Conservation (phyloP, 2,113 vertebrate species). For the Ploceus nigricollis region DNA sequence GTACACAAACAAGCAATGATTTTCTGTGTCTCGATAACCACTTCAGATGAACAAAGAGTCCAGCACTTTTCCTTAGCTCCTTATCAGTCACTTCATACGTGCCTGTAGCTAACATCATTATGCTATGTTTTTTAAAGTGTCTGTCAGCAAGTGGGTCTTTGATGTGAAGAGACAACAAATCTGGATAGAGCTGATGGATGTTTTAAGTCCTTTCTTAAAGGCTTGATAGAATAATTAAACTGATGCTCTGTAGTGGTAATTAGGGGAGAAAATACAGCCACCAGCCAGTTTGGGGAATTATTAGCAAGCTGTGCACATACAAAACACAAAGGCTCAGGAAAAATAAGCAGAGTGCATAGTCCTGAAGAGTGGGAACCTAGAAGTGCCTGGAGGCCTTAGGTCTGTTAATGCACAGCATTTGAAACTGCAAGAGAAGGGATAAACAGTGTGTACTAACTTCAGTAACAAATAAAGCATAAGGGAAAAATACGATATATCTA, state of each 20-base stretch:
- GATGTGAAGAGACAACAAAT: slow-evolving; percentile 23
- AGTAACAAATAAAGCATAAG: background rate
- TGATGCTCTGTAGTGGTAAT: slow-evolving; percentile 43
- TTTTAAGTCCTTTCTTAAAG: background rate
- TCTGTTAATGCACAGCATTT: background rate
- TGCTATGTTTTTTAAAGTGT: background rate
- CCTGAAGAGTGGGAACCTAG: background rate
- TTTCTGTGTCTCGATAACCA: background rate
- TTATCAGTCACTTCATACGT: background rate
- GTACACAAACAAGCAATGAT: background rate
- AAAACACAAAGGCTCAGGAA: background rate
- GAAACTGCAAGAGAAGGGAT: background rate
- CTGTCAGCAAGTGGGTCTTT: slow-evolving; percentile 1
- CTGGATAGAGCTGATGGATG: background rate
- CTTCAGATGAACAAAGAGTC: background rate
- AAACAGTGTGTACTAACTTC: background rate
- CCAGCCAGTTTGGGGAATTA: background rate
- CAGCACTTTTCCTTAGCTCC: background rate
- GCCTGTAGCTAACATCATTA: background rate
- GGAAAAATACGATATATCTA: background rate
- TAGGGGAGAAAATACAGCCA: background rate
- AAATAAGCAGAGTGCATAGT: background rate
- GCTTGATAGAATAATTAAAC: slow-evolving; percentile 8
- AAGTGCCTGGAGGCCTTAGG: background rate
- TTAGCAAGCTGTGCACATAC: background rate